These are phyloP conservation scores for Vesta saturnalis DNA, from an alignment of 2,888 invertebrate species.

Conservation along the genomic window DNA sequence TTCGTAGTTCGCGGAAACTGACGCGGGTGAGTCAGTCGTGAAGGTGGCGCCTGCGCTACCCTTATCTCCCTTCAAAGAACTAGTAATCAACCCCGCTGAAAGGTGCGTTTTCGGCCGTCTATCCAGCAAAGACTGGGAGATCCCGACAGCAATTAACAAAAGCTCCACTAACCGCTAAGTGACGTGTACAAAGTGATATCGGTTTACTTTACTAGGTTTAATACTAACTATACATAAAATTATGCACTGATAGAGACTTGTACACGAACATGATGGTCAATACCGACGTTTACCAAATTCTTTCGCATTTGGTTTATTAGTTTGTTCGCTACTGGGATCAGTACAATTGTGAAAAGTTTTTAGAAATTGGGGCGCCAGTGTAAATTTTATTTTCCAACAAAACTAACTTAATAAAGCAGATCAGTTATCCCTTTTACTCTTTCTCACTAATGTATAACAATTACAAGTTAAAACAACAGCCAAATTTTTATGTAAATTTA, in stretches of 20 bases:
- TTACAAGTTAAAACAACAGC: neutral
- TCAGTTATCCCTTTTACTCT: constrained; percentile 11
- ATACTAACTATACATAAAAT: constrained; percentile 33
- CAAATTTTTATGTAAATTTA: neutral
- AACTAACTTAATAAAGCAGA: constrained; percentile 7
- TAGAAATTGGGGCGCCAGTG: constrained; percentile 26
- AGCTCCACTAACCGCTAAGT: constrained; percentile 47
- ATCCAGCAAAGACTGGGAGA: constrained; percentile 39
- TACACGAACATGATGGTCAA: constrained; percentile 7
- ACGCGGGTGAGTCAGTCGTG: constrained; percentile 32
- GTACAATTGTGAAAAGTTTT: constrained; percentile 23
- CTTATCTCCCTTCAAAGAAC: constrained; percentile 27
- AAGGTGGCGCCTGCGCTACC: constrained; percentile 33
- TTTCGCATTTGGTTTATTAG: constrained; percentile 24
- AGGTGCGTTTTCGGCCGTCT: constrained; percentile 42
- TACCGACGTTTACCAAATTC: constrained; percentile 14
- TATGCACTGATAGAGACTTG: constrained; percentile 23
- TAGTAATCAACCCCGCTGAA: constrained; percentile 45
- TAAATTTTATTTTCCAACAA: constrained; percentile 22
- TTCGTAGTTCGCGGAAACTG: constrained; percentile 31
- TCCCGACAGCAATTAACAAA: constrained; percentile 47
- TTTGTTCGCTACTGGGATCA: constrained; percentile 14
- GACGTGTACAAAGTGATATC: constrained; percentile 47
- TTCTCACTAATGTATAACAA: neutral
- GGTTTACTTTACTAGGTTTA: constrained; percentile 42